Evolutionary conservation across 2,888 invertebrate species (phyloP), one percentile per base, ranked within the genome.

Genomic region (Cerastis rubricosa): DNA sequence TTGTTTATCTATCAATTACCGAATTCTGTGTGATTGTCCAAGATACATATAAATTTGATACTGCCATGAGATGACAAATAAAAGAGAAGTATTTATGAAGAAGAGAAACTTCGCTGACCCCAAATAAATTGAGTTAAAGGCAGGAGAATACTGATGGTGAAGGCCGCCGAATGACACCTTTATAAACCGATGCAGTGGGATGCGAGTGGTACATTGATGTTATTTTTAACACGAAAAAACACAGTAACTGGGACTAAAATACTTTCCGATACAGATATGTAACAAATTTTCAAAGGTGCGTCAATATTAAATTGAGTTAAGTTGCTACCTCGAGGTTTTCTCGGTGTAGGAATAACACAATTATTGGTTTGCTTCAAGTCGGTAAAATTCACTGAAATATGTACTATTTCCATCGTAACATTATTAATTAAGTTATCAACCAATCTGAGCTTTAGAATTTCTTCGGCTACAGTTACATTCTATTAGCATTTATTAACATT

Each of bases 341-440:
- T 40, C 66, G 40, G 45, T 49, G 77, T 54, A 68, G 14, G 54
- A 29, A 59, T 89, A 91, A 89, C 84, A 73, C 71, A 84, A 87
- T 91, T 91, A 90, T 85, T 65, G 84, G 82, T 74, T 83, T 70
- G 70, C 76, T 80, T 57, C 71, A 80, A 89, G 84, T 84, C 70
- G 67, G 69, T 68, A 76, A 83, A 87, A 87, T 80, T 81, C 40
- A 67, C 25, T 75, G 70, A 75, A 82, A 71, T 75, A 64, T 81
- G 22, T 71, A 51, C 68, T 65, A 80, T 69, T 45, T 74, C 17
- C 63, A 43, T 29, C 68, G 51, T 69, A 79, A 84, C 86, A 87
- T 84, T 81, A 78, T 83, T 89, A 91, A 91, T 89, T 65, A 57
- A 85, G 87, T 91, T 88, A 89, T 63, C 83, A 87, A 71, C 80